These are phyloP conservation scores for Resseliella maxima DNA, from an alignment of 2,888 invertebrate species.

Conservation along the genomic window DNA sequence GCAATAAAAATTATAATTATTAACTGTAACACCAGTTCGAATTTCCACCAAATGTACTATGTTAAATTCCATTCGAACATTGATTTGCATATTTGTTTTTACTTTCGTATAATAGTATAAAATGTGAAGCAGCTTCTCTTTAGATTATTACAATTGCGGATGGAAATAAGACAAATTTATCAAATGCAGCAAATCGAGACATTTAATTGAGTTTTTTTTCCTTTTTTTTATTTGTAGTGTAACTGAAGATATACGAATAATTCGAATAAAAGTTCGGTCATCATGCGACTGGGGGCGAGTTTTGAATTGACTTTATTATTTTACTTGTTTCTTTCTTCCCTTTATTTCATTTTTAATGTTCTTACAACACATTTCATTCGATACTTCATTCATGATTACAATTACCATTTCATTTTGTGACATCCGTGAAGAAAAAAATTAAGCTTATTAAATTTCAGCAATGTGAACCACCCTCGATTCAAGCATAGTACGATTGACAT, in stretches of 20 bases:
- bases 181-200: background rate
- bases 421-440: constrained; percentile 22
- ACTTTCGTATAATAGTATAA: background rate
- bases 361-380: background rate
- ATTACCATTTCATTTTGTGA: constrained; percentile 13
- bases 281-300: background rate
- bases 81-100: background rate
- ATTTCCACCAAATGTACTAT: background rate
- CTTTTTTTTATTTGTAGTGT: too few species aligned
- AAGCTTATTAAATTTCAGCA: constrained; percentile 22
- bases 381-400: constrained; percentile 3
- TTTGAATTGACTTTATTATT: too few species aligned
- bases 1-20: background rate
- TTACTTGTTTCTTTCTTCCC: background rate
- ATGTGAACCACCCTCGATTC: constrained; percentile 19
- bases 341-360: constrained; percentile 9
- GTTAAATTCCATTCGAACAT: background rate
- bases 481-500: background rate
- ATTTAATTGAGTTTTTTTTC: background rate
- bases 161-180: background rate
- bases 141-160: background rate
- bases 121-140: background rate
- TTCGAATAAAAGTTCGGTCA: background rate
- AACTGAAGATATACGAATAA: background rate
- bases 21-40: background rate